phyloP scores from a whole-genome alignment of 2,797 vertebrate genomes.

The Schizopygopsis pylzovi region DNA sequence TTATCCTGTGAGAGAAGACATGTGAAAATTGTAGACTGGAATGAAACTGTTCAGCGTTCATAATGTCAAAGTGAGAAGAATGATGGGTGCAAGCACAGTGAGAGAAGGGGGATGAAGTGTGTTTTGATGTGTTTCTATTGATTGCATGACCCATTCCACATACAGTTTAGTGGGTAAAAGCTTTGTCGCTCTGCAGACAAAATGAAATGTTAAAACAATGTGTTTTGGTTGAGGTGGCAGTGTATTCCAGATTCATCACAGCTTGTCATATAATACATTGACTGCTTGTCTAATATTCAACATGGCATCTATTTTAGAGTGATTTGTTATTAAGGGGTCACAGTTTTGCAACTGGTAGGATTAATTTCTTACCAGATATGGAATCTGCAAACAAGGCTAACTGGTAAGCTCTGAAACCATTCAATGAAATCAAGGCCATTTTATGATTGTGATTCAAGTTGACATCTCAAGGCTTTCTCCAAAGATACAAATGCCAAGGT shows the following conservation, averaged over 20 bases:
- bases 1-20: background rate
- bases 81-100: background rate
- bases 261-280: background rate
- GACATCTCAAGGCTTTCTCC: background rate
- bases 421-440: background rate
- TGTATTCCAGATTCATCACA: background rate
- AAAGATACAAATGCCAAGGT: constrained; percentile 12
- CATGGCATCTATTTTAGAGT: background rate
- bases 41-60: constrained; percentile 14
- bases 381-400: background rate
- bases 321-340: background rate
- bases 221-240: background rate
- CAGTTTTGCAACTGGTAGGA: background rate
- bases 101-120: background rate
- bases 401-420: background rate
- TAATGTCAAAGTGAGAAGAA: constrained; percentile 6
- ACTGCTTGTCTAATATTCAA: background rate
- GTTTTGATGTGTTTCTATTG: constrained; percentile 15
- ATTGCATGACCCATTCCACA: constrained; percentile 18
- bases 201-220: constrained; percentile 1
- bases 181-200: background rate
- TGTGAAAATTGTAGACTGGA: background rate
- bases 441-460: constrained; percentile 6
- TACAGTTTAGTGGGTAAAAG: background rate
- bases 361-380: background rate